Conservation (phyloP, 2,797 vertebrate genomes). For the Austrolebias charrua region DNA sequence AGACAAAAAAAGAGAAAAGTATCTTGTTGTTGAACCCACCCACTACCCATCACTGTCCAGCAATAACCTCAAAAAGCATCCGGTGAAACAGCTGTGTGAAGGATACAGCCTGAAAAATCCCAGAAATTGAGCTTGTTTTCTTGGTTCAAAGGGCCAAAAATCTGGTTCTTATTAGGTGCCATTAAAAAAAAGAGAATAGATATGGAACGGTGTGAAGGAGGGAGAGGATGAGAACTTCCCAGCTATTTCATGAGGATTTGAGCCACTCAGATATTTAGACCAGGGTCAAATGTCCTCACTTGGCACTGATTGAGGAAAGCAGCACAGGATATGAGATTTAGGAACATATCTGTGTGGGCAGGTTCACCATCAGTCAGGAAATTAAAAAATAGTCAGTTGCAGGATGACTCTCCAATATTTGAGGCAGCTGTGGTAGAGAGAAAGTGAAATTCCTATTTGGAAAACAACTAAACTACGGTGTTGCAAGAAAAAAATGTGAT, state of each 20-base stretch:
- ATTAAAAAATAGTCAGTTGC: slow-evolving; percentile 14
- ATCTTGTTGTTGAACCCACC: slow-evolving; percentile 43
- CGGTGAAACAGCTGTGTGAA: slow-evolving; percentile 73
- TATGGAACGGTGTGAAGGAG: slow-evolving; percentile 48
- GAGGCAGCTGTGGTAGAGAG: slow-evolving; percentile 36
- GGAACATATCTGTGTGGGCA: slow-evolving; percentile 40
- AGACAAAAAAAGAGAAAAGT: slow-evolving; percentile 36
- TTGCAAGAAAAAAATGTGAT: too few species aligned
- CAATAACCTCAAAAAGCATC: slow-evolving; percentile 68
- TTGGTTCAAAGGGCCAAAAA: slow-evolving; percentile 64
- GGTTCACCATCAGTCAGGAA: slow-evolving; percentile 29
- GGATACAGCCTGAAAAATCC: slow-evolving; percentile 68
- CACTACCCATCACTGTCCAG: slow-evolving; percentile 69
- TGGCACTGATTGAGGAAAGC: slow-evolving; percentile 29
- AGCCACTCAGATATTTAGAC: slow-evolving; percentile 32
- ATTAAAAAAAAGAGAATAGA: slow-evolving; percentile 61
- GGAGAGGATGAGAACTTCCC: slow-evolving; percentile 15
- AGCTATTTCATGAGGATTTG: slow-evolving; percentile 19
- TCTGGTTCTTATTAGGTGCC: slow-evolving; percentile 75
- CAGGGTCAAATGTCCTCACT: slow-evolving; percentile 29
- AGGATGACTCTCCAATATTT: slow-evolving; percentile 6
- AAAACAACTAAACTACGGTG: too few species aligned
- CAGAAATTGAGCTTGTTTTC: slow-evolving; percentile 74
- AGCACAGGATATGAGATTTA: slow-evolving; percentile 31
- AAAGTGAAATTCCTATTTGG: not conserved